Evolutionary conservation across 2,888 invertebrate species (phyloP), one percentile per base, ranked within the genome.

Genomic region (Hirtodrosophila duncani): DNA sequence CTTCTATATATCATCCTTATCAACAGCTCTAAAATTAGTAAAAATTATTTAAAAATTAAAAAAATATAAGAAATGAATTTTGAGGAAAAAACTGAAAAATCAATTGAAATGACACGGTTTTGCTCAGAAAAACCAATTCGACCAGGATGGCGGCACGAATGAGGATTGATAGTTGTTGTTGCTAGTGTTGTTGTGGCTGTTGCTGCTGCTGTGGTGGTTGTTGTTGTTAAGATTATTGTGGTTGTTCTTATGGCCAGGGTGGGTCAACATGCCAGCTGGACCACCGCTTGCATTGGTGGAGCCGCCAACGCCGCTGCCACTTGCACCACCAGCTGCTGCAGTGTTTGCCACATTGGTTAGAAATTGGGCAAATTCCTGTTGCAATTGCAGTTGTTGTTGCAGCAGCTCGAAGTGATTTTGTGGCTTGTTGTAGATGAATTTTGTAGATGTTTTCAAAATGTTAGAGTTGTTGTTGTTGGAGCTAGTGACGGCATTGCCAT

Each of bases 381-480:
- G 83, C 68, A 84, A 55, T 36, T 84, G 83, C 50, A 84, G 51
- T 31, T 83, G 83, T 45, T 84, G 83, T 52, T 83, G 83, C 53
- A 84, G 39, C 61, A 83, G 29, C 56, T 84, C 83, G 30, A 74
- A 80, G 30, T 83, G 83, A 64, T 83, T 84, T 45, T 84, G 83
- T 11, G 83, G 84, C 56, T 83, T 83, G 34, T 84, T 84, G 52
- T 83, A 84, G 14, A 83, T 82, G 50, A 83, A 83, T 53, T 84
- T 84, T 13, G 82, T 82, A 1, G 84, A 77, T 24, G 83, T 84
- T 53, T 82, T 84, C 17, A 83, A 61, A 34, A 83, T 75, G 51
- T 24, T 69, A 34, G 65, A 48, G 17, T 63, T 46, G 10, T 62
- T 59, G 30, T 50, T 23, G 24, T 36, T 34, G 31, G 36, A 24